Conservation (phyloP, 2,113 vertebrate species). For the Pelecanoides urinatrix region DNA sequence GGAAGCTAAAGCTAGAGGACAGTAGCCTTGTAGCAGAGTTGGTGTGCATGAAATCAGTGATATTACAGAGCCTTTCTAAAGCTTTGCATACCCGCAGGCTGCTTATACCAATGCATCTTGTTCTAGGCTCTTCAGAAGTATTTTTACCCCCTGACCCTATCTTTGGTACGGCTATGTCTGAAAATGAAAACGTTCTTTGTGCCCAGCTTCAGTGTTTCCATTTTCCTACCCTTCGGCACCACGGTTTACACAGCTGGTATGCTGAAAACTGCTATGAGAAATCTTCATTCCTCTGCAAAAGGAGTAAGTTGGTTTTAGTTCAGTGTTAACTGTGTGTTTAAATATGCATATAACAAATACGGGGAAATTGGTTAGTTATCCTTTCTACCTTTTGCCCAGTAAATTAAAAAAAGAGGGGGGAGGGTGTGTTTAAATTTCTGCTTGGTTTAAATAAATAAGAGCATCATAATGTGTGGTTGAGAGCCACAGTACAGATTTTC, state of each 20-base stretch:
- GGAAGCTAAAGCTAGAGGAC: neutral
- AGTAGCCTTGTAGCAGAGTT: neutral
- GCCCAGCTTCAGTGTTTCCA: slow-evolving; percentile 93
- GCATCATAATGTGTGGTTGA: neutral
- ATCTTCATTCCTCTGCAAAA: slow-evolving; percentile 96
- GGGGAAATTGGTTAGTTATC: neutral
- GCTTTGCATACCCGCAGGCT: neutral
- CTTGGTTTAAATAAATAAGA: neutral
- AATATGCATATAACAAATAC: neutral
- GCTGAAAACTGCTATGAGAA: slow-evolving; percentile 95
- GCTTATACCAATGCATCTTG: neutral
- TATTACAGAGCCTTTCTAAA: neutral
- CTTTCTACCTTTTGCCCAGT: neutral
- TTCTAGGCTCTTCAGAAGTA: slow-evolving; percentile 87
- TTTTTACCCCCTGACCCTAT: slow-evolving; percentile 90
- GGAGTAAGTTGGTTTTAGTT: slow-evolving; percentile 76
- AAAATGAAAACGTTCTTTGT: slow-evolving; percentile 89
- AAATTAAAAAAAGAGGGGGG: neutral
- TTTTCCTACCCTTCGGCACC: slow-evolving; percentile 86
- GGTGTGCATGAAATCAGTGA: neutral
- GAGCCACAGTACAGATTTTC: neutral
- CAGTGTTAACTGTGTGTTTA: neutral
- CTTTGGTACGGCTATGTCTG: slow-evolving; percentile 77
- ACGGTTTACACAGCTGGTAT: slow-evolving; percentile 93
- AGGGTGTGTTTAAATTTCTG: neutral